These are phyloP conservation scores for Adoxophyes honmai DNA, from an alignment of 1,140 invertebrate genomes.

Conservation along the genomic window DNA sequence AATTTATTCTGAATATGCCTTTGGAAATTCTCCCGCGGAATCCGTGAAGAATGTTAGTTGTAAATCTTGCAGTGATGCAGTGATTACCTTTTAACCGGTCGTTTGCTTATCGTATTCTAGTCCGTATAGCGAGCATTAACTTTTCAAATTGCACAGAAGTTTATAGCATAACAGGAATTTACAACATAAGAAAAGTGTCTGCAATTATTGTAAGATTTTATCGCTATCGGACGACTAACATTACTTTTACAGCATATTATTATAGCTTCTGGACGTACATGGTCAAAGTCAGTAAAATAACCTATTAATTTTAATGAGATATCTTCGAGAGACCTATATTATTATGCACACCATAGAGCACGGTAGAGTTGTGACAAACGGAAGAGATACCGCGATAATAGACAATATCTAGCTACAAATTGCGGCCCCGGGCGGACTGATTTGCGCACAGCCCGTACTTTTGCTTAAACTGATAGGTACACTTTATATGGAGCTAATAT, in stretches of 20 bases:
- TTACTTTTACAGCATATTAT: too few species aligned
- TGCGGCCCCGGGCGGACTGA: constrained; percentile 30
- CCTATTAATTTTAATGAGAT: too few species aligned
- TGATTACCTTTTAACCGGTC: constrained; percentile 11
- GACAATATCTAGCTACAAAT: constrained; percentile 58
- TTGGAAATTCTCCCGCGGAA: constrained; percentile 17
- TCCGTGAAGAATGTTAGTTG: constrained; percentile 10
- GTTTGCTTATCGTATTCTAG: constrained; percentile 7
- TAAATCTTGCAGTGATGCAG: constrained; percentile 10
- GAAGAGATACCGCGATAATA: constrained; percentile 37
- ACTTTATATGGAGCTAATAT: constrained; percentile 19
- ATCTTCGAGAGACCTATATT: too few species aligned
- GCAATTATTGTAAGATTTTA: too few species aligned
- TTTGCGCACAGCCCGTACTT: constrained; percentile 18
- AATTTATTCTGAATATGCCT: constrained; percentile 20
- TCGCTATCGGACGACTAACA: too few species aligned
- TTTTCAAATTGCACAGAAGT: too few species aligned
- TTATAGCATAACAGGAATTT: too few species aligned
- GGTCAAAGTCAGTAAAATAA: too few species aligned
- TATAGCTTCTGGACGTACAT: too few species aligned
- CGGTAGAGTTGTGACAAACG: constrained; percentile 28
- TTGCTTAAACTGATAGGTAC: constrained; percentile 31
- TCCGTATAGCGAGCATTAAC: too few species aligned
- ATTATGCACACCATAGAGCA: not conserved
- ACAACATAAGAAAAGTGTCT: too few species aligned